These are phyloP conservation scores for Hippoglossus stenolepis DNA, from an alignment of 2,113 vertebrate genomes.

Conservation along the genomic window DNA sequence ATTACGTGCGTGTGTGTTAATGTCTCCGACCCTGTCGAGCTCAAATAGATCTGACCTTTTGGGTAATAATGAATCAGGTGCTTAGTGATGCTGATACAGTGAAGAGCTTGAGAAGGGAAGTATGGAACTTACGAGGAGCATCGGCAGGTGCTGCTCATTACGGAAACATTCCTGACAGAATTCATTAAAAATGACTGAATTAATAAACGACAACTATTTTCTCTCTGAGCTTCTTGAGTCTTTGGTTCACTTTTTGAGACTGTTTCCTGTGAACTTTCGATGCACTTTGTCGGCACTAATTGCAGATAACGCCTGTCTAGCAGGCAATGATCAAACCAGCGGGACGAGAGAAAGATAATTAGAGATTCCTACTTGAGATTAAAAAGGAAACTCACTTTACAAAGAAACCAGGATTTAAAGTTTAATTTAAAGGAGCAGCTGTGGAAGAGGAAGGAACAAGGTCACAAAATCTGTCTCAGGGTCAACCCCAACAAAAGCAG, in stretches of 20 bases:
- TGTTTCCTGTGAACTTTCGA: constrained; percentile 41
- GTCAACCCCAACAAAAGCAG: too few species aligned
- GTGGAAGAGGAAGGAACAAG: neutral
- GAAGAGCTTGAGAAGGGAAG: neutral
- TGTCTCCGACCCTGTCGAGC: neutral
- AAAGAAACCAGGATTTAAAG: constrained; percentile 15
- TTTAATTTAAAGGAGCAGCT: neutral
- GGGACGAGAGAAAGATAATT: constrained; percentile 39
- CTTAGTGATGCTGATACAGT: constrained; percentile 2
- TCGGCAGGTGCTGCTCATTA: neutral
- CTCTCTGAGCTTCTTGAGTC: neutral
- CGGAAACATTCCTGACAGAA: constrained; percentile 1
- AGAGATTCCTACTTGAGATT: constrained; percentile 40
- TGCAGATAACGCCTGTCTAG: constrained; percentile 30
- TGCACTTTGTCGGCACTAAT: constrained; percentile 43
- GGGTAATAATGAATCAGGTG: constrained; percentile 20
- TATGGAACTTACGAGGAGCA: neutral
- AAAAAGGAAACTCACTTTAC: constrained; percentile 47
- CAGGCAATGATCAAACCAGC: constrained; percentile 40
- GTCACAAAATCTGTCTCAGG: neutral
- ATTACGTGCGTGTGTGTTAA: constrained; percentile 29
- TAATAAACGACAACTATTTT: neutral
- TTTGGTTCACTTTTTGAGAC: constrained; percentile 4
- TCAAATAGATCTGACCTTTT: constrained; percentile 36
- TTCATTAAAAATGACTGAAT: constrained; percentile 6